Evolutionary conservation across 2,113 vertebrate species (phyloP), one percentile per base, ranked within the genome.

Genomic region (Chionis minor): DNA sequence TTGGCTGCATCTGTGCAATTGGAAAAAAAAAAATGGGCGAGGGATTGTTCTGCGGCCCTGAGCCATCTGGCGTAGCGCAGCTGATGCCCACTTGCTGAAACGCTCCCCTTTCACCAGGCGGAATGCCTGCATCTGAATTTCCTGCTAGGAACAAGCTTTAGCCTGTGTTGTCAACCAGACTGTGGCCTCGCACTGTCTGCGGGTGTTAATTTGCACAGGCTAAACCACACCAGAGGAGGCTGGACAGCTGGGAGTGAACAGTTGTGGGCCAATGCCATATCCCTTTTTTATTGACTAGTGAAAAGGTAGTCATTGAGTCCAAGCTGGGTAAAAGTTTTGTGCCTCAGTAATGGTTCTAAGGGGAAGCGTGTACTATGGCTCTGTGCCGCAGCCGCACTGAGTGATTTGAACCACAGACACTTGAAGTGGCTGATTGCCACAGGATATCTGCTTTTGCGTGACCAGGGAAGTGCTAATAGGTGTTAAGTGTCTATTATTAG

Each of bases 11-110:
- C 52, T 84, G 51, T 88, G 42, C 65, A 40, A 9, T 8, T 83
- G 65, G 35, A 14, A 88, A 71, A 38, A 38, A 38, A 38, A 73
- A 86, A 92, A 69, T 8, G 84, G 21, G 17, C 6, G 4, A 66
- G 72, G 69, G 89, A 30, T 83, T 83, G 56, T 83, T 86, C 22
- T 10, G 75, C 74, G 77, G 26, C 67, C 65, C 59, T 58, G 67
- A 86, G 80, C 95, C 89, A 83, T 92, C 83, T 96, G 95, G 55
- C 1, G 1, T 51, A 78, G 69, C 63, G 45, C 92, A 92, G 91
- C 86, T 93, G 91, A 83, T 93, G 82, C 59, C 75, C 32, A 6
- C 42, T 14, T 71, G 47, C 91, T 78, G 80, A 54, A 83, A 40
- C 30, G 26, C 45, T 73, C 33, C 44, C 44, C 30, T 66, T 87